Evolutionary conservation across 2,113 vertebrate species (phyloP), one percentile per base, ranked within the genome.

Genomic region (Hylia prasina): DNA sequence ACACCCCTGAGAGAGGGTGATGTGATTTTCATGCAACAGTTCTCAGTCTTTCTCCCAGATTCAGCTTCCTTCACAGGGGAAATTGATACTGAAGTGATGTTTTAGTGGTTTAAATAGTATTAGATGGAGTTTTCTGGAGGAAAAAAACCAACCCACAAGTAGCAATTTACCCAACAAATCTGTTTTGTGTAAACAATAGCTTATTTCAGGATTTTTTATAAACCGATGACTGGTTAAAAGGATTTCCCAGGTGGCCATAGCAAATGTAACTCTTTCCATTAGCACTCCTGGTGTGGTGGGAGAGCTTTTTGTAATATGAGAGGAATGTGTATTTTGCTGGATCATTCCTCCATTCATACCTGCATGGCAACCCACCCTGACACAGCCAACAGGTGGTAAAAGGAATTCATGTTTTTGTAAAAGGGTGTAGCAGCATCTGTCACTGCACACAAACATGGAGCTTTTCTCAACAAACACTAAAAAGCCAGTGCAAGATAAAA

Each of bases 91-190:
- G 68, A 92, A 78, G 48, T 80, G 69, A 89, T 71, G 44, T 85
- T 87, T 94, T 82, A 73, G 80, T 75, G 51, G 58, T 78, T 93
- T 94, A 92, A 94, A 90, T 60, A 90, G 48, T 39, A 80, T 89
- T 51, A 78, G 60, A 77, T 47, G 11, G 14, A 4, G 28, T 91
- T 83, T 89, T 4, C 20, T 60, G 37, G 9, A 71, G 56, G 23
- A 51, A 85, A 56, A 72, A 33, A 20, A 56, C 15, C 16, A 18
- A 22, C 47, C 68, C 24, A 42, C 22, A 44, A 80, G 35, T n/a
- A 83, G 30, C 30, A 86, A 73, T 73, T 92, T 88, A 50, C 18
- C 44, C 28, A 70, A 76, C 66, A 82, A 78, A 90, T 65, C 42
- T 50, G 25, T 78, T 90, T 65, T 39, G 30, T 90, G 66, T 77